A percentile compares a stretch with the other conserved stretches of the same genome.
These are phyloP conservation scores for Catalaphyllia jardinei DNA, from an alignment of 64 coral and sea anemone genomes.

Conservation along the genomic window DNA sequence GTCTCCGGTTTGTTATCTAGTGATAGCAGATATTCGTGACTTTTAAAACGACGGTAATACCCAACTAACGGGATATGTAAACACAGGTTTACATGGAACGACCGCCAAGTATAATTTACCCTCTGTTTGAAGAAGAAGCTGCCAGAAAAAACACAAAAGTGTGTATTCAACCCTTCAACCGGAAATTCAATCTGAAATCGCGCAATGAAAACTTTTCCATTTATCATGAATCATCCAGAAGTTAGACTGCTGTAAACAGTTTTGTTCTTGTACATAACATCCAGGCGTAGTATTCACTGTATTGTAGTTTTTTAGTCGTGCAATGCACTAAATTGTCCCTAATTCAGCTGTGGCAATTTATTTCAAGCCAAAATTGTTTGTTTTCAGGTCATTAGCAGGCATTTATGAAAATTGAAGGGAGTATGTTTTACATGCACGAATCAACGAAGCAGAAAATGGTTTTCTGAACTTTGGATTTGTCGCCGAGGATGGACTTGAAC, in stretches of 20 bases:
- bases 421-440: not conserved
- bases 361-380: not conserved
- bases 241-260: not conserved
- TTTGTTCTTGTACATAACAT: not conserved
- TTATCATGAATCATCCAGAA: not conserved
- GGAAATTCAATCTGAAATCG: not conserved
- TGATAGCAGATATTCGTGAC: not conserved
- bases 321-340: not conserved
- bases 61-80: not conserved
- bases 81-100: not conserved
- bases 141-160: not conserved
- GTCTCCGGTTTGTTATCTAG: not conserved
- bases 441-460: not conserved
- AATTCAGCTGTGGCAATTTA: not conserved
- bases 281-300: too few species aligned
- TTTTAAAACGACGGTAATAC: not conserved
- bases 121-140: constrained; percentile 14
- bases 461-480: not conserved
- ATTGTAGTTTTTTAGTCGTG: not conserved
- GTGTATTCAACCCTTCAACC: not conserved
- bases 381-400: not conserved
- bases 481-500: too few species aligned
- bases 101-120: not conserved
- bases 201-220: not conserved
- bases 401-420: not conserved